Percentiles rank a stretch among this genome's conserved stretches.
Evolutionary conservation across 1,140 invertebrate species (phyloP).

Genomic region (Drosophila nikananu): DNA sequence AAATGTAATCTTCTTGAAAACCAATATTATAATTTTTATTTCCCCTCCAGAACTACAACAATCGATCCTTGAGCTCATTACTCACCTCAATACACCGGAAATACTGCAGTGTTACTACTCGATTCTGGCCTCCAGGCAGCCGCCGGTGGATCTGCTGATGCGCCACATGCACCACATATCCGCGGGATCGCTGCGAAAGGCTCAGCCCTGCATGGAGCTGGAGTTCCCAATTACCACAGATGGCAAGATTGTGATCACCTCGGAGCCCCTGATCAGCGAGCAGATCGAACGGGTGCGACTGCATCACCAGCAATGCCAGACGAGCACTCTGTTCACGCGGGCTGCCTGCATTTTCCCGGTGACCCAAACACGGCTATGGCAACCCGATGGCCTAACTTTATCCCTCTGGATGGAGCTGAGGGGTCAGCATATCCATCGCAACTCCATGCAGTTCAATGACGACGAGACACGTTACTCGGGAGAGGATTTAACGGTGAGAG

Average conservation of each 20-base stretch:
- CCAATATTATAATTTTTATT: background rate
- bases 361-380: constrained; percentile 73
- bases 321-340: constrained; percentile 72
- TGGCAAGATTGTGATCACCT: constrained; percentile 74
- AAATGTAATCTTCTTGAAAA: background rate
- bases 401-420: constrained; percentile 81
- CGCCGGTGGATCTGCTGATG: constrained; percentile 75
- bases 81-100: constrained; percentile 77
- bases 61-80: constrained; percentile 75
- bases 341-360: constrained; percentile 78
- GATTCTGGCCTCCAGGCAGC: constrained; percentile 74
- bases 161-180: constrained; percentile 76
- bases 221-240: constrained; percentile 78
- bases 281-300: constrained; percentile 72
- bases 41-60: constrained; percentile 71
- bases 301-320: constrained; percentile 69
- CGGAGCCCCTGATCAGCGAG: constrained; percentile 59
- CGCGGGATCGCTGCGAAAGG: constrained; percentile 51
- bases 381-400: constrained; percentile 70
- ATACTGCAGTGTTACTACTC: constrained; percentile 69
- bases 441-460: constrained; percentile 64
- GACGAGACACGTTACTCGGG: constrained; percentile 73
- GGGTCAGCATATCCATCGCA: constrained; percentile 63
- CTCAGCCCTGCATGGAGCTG: constrained; percentile 72
- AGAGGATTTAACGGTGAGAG: constrained; percentile 70